Conservation (phyloP, 2,888 invertebrate species). For the Urechis unicinctus region DNA sequence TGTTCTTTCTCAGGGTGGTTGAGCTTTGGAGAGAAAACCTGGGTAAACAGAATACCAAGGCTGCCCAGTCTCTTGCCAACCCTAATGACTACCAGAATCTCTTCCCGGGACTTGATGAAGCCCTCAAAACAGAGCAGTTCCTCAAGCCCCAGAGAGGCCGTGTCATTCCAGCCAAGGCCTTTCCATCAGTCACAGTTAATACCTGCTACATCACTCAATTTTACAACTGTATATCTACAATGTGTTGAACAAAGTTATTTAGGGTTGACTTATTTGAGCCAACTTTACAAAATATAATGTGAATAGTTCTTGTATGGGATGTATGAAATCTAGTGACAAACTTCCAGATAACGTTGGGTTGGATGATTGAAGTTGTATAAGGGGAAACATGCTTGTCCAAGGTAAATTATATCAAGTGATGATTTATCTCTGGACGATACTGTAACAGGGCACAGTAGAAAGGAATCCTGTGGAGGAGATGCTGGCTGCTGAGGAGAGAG, state of each 20-base stretch:
- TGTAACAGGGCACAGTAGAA: slow-evolving; percentile 53
- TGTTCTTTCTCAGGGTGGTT: slow-evolving; percentile 66
- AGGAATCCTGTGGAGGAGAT: slow-evolving; percentile 68
- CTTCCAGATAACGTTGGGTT: no score
- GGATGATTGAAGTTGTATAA: no score
- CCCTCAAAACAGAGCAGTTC: slow-evolving; percentile 65
- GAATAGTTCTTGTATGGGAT: no score
- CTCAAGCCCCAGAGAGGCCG: slow-evolving; percentile 32
- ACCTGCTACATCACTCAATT: no score
- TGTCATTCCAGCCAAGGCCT: slow-evolving; percentile 58
- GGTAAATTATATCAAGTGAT: background rate
- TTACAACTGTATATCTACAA: no score
- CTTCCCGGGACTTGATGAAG: slow-evolving; percentile 75
- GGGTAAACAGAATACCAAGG: slow-evolving; percentile 75
- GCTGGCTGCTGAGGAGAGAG: slow-evolving; percentile 58
- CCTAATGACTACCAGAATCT: slow-evolving; percentile 93
- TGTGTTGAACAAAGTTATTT: no score
- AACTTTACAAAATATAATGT: no score
- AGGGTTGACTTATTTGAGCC: no score
- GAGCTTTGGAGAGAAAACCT: slow-evolving; percentile 80
- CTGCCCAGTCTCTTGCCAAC: slow-evolving; percentile 90
- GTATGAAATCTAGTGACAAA: no score
- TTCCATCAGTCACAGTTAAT: slow-evolving; percentile 53
- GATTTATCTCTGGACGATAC: background rate
- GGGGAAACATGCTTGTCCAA: no score